Evolutionary conservation across 1,140 invertebrate species (phyloP), one percentile per base, ranked within the genome.

Genomic region (Drosophila nigrodunni): DNA sequence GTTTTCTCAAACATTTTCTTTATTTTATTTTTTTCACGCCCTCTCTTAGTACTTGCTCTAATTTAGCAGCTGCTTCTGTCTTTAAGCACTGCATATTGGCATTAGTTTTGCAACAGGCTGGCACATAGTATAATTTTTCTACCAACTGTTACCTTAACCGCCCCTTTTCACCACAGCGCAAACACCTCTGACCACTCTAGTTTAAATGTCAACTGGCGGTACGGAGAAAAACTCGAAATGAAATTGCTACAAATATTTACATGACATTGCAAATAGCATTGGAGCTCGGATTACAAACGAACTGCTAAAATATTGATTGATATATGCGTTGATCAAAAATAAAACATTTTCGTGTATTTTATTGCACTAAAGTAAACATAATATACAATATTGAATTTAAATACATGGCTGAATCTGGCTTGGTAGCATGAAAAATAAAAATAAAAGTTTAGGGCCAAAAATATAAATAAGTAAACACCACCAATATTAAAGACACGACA

Each of bases 221-320:
- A 44, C 55, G 21, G 15, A 30, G 39, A 44, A 39, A 39, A 44
- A 68, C 65, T 69, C 55, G 21, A 55, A 62, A 69, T 74, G 52
- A 35, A 70, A 49, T 69, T 69, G 35, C 66, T 43, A 46, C 72
- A 69, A 74, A 70, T 62, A 70, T 74, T 74, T 62, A 57, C 58
- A 37, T 68, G 71, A 8, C 55, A 44, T 52, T 58, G 39, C 70
- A 73, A 60, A 73, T 43, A 67, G 18, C 30, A 34, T n/a, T 25
- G 9, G 18, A 18, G 8, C 41, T 60, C 55, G 9, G 47, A 52
- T 55, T 55, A 41, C 65, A 60, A 46, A 47, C 43, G 71, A 34
- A 8, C 58, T 35, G 43, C 61, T 74, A 50, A 60, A 60, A 66
- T 47, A 61, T 79, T 76, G 72, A 82, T 82, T 79, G 80, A 82